phyloP scores from a whole-genome alignment of 2,888 invertebrate species.

The Slavum lentiscoides region DNA sequence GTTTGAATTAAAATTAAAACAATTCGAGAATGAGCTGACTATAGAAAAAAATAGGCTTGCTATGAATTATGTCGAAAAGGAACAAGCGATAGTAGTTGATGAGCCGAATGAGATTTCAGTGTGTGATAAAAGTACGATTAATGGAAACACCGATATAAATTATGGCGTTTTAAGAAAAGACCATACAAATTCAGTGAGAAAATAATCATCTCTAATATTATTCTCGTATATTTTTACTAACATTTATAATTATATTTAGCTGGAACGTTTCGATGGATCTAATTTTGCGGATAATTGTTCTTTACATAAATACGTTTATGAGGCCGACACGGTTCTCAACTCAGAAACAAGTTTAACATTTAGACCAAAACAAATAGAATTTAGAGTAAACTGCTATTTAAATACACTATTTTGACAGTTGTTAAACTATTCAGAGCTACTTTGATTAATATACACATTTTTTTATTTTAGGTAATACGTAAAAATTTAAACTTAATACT shows the following conservation, averaged over 20 bases:
- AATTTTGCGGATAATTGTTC: not conserved
- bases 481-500: not conserved
- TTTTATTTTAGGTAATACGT: not conserved
- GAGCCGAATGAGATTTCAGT: not conserved
- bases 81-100: not conserved
- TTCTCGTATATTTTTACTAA: not conserved
- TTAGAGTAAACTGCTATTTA: not conserved
- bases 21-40: not conserved
- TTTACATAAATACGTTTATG: not conserved
- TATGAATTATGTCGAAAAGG: not conserved
- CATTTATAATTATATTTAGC: not conserved
- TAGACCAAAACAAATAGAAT: not conserved
- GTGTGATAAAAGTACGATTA: too few species aligned
- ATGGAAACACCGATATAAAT: not conserved
- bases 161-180: not conserved
- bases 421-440: not conserved
- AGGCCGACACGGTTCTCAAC: not conserved
- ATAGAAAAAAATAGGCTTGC: not conserved
- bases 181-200: conserved; percentile 7
- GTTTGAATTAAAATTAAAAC: conserved; percentile 18
- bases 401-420: too few species aligned
- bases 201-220: not conserved
- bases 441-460: not conserved
- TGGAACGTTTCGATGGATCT: not conserved
- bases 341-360: conserved; percentile 7